Evolutionary conservation across 2,113 vertebrate genomes (phyloP), one percentile per base, ranked within the genome.

Genomic region (Nyctibius bracteatus): DNA sequence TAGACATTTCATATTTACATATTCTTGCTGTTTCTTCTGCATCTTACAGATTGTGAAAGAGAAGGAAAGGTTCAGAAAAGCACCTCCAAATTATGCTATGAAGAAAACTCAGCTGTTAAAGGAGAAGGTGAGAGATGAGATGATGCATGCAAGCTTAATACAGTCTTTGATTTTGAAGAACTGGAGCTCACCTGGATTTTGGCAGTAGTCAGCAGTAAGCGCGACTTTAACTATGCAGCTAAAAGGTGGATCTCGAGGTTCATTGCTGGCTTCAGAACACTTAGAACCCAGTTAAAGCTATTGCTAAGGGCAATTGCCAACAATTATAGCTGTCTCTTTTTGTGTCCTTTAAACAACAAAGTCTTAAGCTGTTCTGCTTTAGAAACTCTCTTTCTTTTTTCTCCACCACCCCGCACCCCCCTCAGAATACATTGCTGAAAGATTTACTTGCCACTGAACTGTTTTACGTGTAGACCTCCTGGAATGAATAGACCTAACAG

Each of bases 61-160:
- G 94, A 99, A 99, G 89, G 99, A 99, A 97, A 88, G 99, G 52
- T 99, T 99, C 98, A 98, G 99, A 75, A 99, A 99, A 98, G 99
- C 99, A 21, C 99, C 99, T 54, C 98, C 99, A 43, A 99, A 99
- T 96, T 99, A 99, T 39, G 99, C 99, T 85, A 99, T 99, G 99
- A 99, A 99, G 98, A 99, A 99, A 98, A 99, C 99, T 4, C 99
- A 99, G 84, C 97, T 99, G 62, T 95, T 99, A 63, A 99, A 99
- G 97, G 99, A 99, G 90, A 99, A 99, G 99, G 99, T 99, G 97
- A 97, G 96, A 87, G 46, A 73, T 83, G 57, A 54, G 65, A 65
- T 78, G 44, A 46, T 86, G 33, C 25, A 55, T 73, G 27, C 39
- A 85, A 92, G 16, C 47, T 94, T 89, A 72, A 67, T 92, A n/a